A percentile compares a stretch with the other conserved stretches of the same genome.
phyloP scores from a whole-genome alignment of 2,888 invertebrate genomes.

The Oscheius sp. region DNA sequence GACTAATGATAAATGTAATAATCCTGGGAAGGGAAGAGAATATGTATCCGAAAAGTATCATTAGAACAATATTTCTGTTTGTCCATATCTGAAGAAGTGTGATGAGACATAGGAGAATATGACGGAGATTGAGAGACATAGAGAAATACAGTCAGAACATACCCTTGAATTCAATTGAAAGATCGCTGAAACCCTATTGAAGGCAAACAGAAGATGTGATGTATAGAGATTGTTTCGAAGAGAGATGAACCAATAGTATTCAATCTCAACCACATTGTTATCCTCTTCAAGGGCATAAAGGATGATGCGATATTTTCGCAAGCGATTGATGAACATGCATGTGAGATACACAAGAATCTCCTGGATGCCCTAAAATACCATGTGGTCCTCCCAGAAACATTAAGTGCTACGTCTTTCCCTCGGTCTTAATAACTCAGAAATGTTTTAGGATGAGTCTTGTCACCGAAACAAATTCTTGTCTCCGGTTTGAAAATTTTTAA shows the following conservation, averaged over 20 bases:
- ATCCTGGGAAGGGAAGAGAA: slow-evolving; percentile 2
- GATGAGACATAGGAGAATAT: background rate
- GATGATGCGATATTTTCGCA: slow-evolving; percentile 9
- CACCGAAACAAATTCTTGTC: no score
- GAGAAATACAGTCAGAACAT: background rate
- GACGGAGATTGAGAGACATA: background rate
- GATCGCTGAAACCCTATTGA: background rate
- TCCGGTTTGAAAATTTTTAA: no score
- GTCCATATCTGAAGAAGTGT: slow-evolving; percentile 5
- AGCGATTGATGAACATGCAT: slow-evolving; percentile 14
- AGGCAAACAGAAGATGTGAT: background rate
- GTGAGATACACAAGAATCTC: background rate
- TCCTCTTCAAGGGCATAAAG: background rate
- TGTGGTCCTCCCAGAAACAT: background rate
- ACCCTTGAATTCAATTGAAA: background rate
- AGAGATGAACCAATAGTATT: slow-evolving; percentile 13
- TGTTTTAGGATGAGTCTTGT: no score
- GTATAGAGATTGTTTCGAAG: slow-evolving; percentile 7
- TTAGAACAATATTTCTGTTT: background rate
- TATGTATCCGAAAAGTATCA: background rate
- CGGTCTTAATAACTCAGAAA: no score
- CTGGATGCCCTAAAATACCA: background rate
- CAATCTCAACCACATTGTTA: slow-evolving; percentile 18
- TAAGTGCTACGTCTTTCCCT: no score
- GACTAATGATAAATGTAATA: background rate